Evolutionary conservation across 2,797 vertebrate genomes (phyloP), one percentile per base, ranked within the genome.

Genomic region (Dryobates pubescens): DNA sequence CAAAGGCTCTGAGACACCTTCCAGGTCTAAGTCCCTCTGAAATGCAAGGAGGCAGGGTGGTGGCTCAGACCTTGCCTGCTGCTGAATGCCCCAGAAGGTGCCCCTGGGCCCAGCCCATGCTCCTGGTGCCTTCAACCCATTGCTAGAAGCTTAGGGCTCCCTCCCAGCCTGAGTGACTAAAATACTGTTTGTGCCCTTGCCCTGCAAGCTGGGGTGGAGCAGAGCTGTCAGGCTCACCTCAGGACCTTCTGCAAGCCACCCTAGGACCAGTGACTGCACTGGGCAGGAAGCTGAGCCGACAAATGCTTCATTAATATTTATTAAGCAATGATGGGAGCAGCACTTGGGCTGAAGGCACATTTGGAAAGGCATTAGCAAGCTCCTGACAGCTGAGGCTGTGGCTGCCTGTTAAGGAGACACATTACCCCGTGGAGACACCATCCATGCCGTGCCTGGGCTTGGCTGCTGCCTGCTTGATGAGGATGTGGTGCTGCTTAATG

Each of bases 261-360:
- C 19, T 9, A 4, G 54, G 41, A 24, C 18, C 9, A 0, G 57
- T 59, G 47, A n/a, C 70, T 23, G 26, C 65, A 8, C 54, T 5
- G 54, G 30, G 71, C 87, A 38, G 72, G 87, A 47, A 58, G 70
- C 70, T 27, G 68, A 68, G 53, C 90, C 59, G 30, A n/a, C 26
- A 26, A 7, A 59, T 1, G 12, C 16, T 59, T 86, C 84, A 63
- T 96, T 94, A 94, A 94, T 92, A 93, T 94, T 96, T 75, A 96
- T 88, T 81, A 75, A 81, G 36, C 76, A 76, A 91, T 94, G 49
- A 62, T 23, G 1, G 0, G 24, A 88, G 69, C 53, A 34, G 57
- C 32, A 32, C 82, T 85, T 82, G 23, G 82, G 57, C 88, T 84
- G 74, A 54, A 78, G 84, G 71, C 5, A 1, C 8, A 0, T 53